phyloP scores from a whole-genome alignment of 2,888 invertebrate genomes.

The Morpho achilles region DNA sequence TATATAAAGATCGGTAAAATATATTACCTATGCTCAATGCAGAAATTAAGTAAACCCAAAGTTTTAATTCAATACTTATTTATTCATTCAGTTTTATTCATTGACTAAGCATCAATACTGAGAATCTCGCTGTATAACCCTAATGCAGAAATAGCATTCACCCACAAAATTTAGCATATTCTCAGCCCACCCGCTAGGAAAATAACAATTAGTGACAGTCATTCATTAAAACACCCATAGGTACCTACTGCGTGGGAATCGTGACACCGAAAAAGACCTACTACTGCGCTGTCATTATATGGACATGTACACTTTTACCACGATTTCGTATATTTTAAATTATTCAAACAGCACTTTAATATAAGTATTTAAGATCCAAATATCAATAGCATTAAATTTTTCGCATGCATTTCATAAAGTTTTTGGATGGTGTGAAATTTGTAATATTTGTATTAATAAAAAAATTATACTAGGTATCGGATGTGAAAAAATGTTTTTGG shows the following conservation, averaged over 20 bases:
- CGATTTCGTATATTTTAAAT: background rate
- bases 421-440: conserved; percentile 7
- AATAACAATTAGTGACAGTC: conserved; percentile 24
- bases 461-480: background rate
- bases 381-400: background rate
- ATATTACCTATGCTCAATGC: no score
- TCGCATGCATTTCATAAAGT: background rate
- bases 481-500: background rate
- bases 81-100: no score
- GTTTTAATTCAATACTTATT: no score
- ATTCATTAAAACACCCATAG: conserved; percentile 23
- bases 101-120: no score
- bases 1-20: no score
- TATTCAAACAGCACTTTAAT: background rate
- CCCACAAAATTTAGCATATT: conserved; percentile 18
- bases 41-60: no score
- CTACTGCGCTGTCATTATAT: conserved; percentile 31
- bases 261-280: conserved; percentile 25
- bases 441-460: conserved; percentile 1
- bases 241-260: conserved; percentile 26
- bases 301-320: conserved; percentile 22
- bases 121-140: background rate
- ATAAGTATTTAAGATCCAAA: background rate
- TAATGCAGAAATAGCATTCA: background rate
- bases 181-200: conserved; percentile 24